These are phyloP conservation scores for Zootermopsis nevadensis DNA, from an alignment of 2,888 invertebrate genomes.

Conservation along the genomic window DNA sequence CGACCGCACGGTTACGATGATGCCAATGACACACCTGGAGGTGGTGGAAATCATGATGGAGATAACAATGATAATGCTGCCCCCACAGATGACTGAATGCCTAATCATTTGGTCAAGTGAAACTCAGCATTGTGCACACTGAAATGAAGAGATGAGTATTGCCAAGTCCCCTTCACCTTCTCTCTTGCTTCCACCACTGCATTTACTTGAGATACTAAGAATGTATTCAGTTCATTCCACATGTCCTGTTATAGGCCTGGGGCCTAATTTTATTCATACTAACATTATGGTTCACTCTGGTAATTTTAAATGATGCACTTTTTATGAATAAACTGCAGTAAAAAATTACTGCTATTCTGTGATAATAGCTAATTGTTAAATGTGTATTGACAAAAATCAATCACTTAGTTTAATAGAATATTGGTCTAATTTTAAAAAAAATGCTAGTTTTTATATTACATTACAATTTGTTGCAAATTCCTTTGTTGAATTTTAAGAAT, in stretches of 20 bases:
- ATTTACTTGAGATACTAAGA: conserved; percentile 35
- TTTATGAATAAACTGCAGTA: conserved; percentile 38
- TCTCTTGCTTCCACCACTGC: conserved; percentile 50
- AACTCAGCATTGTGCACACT: conserved; percentile 8
- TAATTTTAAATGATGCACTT: conserved; percentile 44
- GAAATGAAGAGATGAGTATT: conserved; percentile 20
- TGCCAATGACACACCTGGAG: conserved; percentile 15
- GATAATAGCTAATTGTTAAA: conserved; percentile 43
- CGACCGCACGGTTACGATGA: conserved; percentile 64
- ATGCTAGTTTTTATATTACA: conserved; percentile 40
- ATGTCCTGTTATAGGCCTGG: conserved; percentile 25
- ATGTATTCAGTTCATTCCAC: conserved; percentile 41
- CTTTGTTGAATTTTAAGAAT: conserved; percentile 5
- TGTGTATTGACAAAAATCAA: conserved; percentile 5
- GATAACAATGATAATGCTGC: conserved; percentile 4
- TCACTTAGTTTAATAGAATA: conserved; percentile 23
- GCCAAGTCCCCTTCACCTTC: conserved; percentile 44
- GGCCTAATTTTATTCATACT: conserved; percentile 3
- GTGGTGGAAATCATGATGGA: conserved; percentile 11
- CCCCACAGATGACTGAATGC: conserved; percentile 14
- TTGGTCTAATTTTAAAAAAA: conserved; percentile 30
- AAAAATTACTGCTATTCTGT: conserved; percentile 48
- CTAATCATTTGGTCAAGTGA: neutral
- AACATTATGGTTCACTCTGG: conserved; percentile 49
- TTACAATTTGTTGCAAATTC: conserved; percentile 20